These are phyloP conservation scores for Pygoscelis adeliae DNA, from an alignment of 2,113 vertebrate genomes.

Conservation along the genomic window DNA sequence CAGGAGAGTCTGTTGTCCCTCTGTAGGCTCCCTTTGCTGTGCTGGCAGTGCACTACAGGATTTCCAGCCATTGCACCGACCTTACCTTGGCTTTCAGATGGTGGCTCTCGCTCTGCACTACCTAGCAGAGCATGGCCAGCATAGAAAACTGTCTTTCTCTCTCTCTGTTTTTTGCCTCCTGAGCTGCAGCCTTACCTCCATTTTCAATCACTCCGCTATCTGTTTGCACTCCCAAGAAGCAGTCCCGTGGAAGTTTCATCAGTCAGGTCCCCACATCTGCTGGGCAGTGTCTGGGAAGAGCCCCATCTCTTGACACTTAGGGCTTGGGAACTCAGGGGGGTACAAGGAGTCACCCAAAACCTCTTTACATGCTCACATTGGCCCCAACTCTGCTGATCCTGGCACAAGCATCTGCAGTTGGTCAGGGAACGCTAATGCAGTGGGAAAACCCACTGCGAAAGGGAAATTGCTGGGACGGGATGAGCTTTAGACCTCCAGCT, in stretches of 20 bases:
- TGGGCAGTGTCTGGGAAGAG: accelerated
- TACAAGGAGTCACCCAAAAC: not conserved
- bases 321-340: not conserved
- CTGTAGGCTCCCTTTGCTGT: not conserved
- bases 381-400: not conserved
- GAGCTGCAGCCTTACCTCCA: not conserved
- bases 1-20: not conserved
- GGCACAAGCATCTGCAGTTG: not conserved
- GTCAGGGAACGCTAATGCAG: not conserved
- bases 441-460: not conserved
- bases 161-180: not conserved
- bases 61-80: not conserved
- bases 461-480: not conserved
- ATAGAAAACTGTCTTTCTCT: not conserved
- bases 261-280: accelerated
- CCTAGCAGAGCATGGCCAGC: not conserved
- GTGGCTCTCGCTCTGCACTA: not conserved
- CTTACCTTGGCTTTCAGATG: not conserved
- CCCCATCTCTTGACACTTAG: not conserved
- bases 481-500: not conserved
- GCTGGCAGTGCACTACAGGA: not conserved
- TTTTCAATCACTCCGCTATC: not conserved
- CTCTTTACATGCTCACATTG: accelerated
- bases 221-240: not conserved
- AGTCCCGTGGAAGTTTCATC: accelerated